Evolutionary conservation across 2,113 vertebrate species (phyloP).

Genomic region (Ifrita kowaldi): DNA sequence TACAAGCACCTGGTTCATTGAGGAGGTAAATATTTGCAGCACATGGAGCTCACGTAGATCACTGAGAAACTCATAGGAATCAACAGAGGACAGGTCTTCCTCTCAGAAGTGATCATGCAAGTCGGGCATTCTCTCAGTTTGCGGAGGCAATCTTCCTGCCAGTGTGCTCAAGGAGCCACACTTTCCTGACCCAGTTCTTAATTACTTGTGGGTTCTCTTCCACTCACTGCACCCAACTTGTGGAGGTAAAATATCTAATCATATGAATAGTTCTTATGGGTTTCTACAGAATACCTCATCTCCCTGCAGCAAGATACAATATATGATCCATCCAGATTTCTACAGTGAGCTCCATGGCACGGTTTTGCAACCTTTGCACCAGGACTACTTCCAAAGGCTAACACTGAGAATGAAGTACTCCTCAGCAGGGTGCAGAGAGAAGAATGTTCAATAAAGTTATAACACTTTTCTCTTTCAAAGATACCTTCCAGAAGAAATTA

Average conservation of each 20-base stretch:
- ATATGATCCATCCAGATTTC: not conserved
- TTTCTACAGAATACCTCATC: not conserved
- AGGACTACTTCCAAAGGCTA: not conserved
- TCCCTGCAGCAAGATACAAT: not conserved
- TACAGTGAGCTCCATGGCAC: not conserved
- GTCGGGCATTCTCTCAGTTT: not conserved
- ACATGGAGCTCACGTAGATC: fast-evolving
- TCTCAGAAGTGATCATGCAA: not conserved
- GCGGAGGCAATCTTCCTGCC: not conserved
- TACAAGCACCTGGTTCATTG: not conserved
- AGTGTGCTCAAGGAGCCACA: not conserved
- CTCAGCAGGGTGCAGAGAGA: not conserved
- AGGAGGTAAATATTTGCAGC: not conserved
- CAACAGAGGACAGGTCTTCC: not conserved
- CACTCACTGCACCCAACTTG: not conserved
- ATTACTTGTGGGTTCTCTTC: not conserved
- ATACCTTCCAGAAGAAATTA: not conserved
- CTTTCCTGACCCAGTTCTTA: not conserved
- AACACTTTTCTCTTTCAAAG: not conserved
- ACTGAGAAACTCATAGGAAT: not conserved
- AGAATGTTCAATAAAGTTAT: not conserved
- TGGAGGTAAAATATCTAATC: not conserved
- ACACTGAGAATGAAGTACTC: not conserved
- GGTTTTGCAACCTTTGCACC: not conserved
- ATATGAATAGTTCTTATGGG: not conserved